Base-by-base conservation (phyloP, 2,797 vertebrate species). In the Buphagus erythrorhynchus region DNA sequence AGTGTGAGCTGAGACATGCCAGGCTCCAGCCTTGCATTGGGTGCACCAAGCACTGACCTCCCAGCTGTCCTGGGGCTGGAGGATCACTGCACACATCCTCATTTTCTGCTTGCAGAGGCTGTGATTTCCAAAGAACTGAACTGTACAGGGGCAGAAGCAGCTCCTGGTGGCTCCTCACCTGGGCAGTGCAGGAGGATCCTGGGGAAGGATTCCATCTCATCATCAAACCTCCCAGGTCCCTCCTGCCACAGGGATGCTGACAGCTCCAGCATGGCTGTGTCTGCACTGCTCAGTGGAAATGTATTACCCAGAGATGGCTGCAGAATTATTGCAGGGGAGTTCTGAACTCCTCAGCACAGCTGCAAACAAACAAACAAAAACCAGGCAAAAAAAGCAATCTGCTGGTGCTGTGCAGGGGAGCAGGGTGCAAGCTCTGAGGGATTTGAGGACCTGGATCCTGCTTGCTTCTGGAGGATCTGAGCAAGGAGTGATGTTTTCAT, bases 201-300 rank as follows among this genome's bases (percentile, higher is more conserved):
- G 16, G 40, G 29, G 13, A 22, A 31, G 33, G 52, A 13, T 36
- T 61, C 29, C 26, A 9, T 13, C 36, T 33, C 48, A 10, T 14
- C 69, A 11, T 20, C 51, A 6, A 59, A 13, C 8, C 76, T n/a
- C 40, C 2, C 2, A 2, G 51, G 33, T 24, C 26, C 29, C 52
- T 75, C 24, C 45, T 38, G 63, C 73, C 1, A 0, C 5, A 24
- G 28, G 46, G 62, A 11, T 68, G 58, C 76, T 62, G 92, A 11
- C 66, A 19, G 3, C 45, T 62, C 73, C 73, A 20, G 1, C 26
- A 0, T 0, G 5, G 49, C 38, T 42, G 48, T 18, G 0, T 33
- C 80, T 68, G 80, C 69, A 1, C 51, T 49, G 84, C 73, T 48
- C 69, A 38, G 6, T 11, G 91, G 82, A 85, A 33, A 28, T 7